Percentiles rank a stretch among this genome's conserved stretches.
phyloP scores from a whole-genome alignment of 1,140 invertebrate species.

The Dendroctonus valens region DNA sequence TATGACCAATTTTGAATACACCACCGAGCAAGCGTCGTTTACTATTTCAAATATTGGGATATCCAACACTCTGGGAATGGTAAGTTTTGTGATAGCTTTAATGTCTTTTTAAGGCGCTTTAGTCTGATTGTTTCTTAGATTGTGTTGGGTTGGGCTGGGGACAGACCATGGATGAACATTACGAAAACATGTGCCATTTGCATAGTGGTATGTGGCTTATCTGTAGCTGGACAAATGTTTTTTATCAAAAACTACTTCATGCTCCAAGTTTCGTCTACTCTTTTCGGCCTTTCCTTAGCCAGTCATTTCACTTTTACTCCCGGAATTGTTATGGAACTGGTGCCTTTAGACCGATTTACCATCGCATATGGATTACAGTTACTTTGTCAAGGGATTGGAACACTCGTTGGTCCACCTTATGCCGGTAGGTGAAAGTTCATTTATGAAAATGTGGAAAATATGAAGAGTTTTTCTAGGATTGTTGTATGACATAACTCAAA shows the following conservation, averaged over 20 bases:
- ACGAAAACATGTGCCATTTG: conserved; percentile 77
- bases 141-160: conserved; percentile 83
- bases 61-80: conserved; percentile 85
- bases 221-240: conserved; percentile 70
- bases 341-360: conserved; percentile 78
- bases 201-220: conserved; percentile 70
- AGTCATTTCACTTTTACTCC: conserved; percentile 86
- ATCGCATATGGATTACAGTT: conserved; percentile 85
- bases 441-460: not conserved
- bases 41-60: conserved; percentile 81
- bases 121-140: conserved; percentile 61
- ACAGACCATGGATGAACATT: conserved; percentile 81
- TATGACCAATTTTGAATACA: conserved; percentile 61
- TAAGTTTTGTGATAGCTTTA: conserved; percentile 50
- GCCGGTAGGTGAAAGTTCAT: conserved; percentile 50
- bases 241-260: conserved; percentile 61
- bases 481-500: conserved; percentile 66
- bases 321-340: conserved; percentile 78
- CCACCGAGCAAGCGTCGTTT: conserved; percentile 68
- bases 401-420: conserved; percentile 58
- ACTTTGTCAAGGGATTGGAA: conserved; percentile 76
- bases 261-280: conserved; percentile 57
- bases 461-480: conserved; percentile 54
- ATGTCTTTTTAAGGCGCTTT: not conserved
- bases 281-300: conserved; percentile 82